A percentile compares a stretch with the other conserved stretches of the same genome.
phyloP scores from a whole-genome alignment of 2,113 vertebrate genomes.

The Cephalophus harveyi region DNA sequence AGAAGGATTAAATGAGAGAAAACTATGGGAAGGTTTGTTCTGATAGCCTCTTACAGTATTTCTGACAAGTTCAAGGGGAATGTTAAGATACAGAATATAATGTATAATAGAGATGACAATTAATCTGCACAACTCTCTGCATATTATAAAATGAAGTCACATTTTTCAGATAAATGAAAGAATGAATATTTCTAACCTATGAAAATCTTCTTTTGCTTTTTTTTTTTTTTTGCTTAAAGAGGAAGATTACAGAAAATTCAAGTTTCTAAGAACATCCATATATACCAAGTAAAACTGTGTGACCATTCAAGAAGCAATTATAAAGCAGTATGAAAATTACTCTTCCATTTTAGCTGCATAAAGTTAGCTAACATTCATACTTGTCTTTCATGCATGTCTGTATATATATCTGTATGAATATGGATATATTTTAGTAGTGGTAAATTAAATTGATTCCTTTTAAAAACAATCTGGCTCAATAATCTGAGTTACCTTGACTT shows the following conservation, averaged over 20 bases:
- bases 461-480: neutral
- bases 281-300: neutral
- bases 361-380: neutral
- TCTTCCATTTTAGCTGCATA: neutral
- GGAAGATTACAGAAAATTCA: neutral
- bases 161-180: neutral
- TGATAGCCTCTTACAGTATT: constrained; percentile 1
- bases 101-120: neutral
- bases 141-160: neutral
- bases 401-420: neutral
- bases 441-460: neutral
- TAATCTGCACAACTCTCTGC: neutral
- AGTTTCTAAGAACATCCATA: neutral
- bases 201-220: neutral
- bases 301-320: neutral
- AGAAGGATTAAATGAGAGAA: constrained; percentile 13
- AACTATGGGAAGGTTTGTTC: constrained; percentile 3
- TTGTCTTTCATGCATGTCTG: neutral
- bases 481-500: neutral
- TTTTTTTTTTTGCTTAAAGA: neutral
- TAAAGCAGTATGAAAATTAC: neutral
- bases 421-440: neutral
- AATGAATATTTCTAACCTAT: neutral
- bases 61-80: neutral
- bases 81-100: neutral